A percentile compares a stretch with the other conserved stretches of the same genome.
These are phyloP conservation scores for Apus apus DNA, from an alignment of 2,113 vertebrate species.

Conservation along the genomic window DNA sequence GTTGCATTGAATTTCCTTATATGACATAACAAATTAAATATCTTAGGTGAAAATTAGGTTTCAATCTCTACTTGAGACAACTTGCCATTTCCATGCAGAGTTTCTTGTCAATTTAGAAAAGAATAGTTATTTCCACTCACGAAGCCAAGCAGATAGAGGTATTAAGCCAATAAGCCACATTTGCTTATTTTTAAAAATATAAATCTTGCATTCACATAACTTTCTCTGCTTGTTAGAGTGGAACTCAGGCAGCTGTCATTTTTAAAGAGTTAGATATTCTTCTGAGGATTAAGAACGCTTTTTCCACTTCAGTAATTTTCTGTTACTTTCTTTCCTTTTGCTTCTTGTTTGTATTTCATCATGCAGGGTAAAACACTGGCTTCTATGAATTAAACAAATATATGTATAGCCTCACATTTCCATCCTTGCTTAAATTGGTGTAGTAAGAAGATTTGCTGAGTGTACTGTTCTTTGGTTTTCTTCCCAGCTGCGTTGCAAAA, in stretches of 20 bases:
- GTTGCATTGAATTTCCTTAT: neutral
- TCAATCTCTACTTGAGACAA: neutral
- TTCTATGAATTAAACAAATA: neutral
- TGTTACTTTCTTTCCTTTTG: neutral
- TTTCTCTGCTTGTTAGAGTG: neutral
- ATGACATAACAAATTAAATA: neutral
- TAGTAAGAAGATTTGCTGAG: neutral
- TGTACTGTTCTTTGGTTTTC: neutral
- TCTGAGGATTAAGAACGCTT: neutral
- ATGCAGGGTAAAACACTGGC: neutral
- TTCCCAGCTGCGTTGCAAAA: neutral
- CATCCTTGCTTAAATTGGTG: neutral
- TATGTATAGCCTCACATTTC: neutral
- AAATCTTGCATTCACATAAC: neutral
- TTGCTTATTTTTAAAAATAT: neutral
- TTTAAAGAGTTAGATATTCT: neutral
- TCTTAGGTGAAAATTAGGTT: neutral
- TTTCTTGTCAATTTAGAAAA: neutral
- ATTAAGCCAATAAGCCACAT: neutral
- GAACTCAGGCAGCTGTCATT: neutral
- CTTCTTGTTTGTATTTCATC: neutral
- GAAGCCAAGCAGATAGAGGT: neutral
- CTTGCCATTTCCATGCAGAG: neutral
- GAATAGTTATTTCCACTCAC: neutral
- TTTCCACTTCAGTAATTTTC: neutral